Evolutionary conservation across 2,113 vertebrate species (phyloP).

Genomic region (Neodon shergylaensis): DNA sequence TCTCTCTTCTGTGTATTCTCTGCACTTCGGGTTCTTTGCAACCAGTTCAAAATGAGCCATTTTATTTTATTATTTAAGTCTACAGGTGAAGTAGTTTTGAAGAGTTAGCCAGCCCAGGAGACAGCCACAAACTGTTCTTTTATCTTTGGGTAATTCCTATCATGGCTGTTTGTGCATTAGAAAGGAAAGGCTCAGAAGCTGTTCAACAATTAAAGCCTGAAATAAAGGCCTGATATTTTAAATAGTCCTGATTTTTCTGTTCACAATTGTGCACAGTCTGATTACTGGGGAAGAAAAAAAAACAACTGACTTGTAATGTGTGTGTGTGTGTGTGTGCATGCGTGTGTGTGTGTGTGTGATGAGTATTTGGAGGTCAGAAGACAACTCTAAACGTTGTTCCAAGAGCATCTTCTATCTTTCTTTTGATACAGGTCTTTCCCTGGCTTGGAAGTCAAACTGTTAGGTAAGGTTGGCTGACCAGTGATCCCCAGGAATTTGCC

Average conservation of each 20-base stretch:
- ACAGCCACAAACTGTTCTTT: not conserved
- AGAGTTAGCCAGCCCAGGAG: not conserved
- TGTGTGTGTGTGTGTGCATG: not conserved
- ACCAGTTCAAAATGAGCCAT: not conserved
- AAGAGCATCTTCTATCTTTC: too few relatives aligned
- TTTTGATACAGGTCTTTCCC: not conserved
- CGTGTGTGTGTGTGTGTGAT: not conserved
- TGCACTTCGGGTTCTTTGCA: not conserved
- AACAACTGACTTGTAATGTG: not conserved
- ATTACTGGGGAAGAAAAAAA: constrained; percentile 74
- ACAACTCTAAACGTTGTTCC: not conserved
- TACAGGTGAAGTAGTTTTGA: constrained; percentile 3
- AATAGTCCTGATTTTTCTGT: constrained; percentile 72
- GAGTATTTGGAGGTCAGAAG: not conserved
- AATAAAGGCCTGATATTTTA: constrained; percentile 61
- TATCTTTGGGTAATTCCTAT: constrained; percentile 46
- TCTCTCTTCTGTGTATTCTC: not conserved
- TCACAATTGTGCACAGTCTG: constrained; percentile 46
- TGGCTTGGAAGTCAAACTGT: not conserved
- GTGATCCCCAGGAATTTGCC: not conserved
- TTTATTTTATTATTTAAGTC: not conserved
- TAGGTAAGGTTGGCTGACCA: not conserved
- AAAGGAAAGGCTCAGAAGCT: constrained; percentile 2
- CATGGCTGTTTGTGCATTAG: not conserved
- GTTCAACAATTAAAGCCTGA: constrained; percentile 51